Percentiles rank a stretch among this genome's conserved stretches.
These are phyloP conservation scores for Nematolebias whitei DNA, from an alignment of 2,113 vertebrate genomes.

Conservation along the genomic window DNA sequence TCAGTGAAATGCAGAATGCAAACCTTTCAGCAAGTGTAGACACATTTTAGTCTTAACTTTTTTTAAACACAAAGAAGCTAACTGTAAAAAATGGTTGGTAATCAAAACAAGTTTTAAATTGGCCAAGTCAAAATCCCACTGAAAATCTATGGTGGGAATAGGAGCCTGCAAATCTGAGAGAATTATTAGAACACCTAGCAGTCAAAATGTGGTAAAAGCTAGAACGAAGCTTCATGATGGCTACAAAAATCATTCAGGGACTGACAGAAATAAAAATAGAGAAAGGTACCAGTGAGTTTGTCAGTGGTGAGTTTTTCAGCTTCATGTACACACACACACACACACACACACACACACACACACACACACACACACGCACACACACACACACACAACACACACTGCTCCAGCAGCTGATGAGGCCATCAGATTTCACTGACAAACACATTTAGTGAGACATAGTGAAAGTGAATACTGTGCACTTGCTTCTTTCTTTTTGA, in stretches of 20 bases:
- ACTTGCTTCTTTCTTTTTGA: conserved; percentile 51
- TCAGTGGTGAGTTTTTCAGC: too few species aligned
- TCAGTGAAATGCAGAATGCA: too few species aligned
- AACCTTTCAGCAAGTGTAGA: too few species aligned
- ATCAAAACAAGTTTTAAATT: not conserved
- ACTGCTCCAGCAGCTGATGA: conserved; percentile 88
- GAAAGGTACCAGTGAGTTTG: too few species aligned
- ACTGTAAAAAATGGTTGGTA: too few species aligned
- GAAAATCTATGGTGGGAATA: not conserved
- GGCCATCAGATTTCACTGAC: conserved; percentile 88
- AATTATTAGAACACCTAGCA: not conserved
- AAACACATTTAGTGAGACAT: conserved; percentile 90
- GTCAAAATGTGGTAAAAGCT: not conserved
- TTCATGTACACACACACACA: conserved; percentile 1
- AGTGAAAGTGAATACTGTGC: conserved; percentile 89
- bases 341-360: conserved; percentile 64
- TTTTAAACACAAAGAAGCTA: too few species aligned
- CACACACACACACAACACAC: conserved; percentile 70
- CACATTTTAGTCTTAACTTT: too few species aligned
- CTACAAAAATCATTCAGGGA: not conserved
- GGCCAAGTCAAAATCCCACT: not conserved
- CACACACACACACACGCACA: conserved; percentile 22
- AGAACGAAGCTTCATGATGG: not conserved
- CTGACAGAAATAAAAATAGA: too few species aligned
- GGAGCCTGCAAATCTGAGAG: not conserved